A percentile compares a stretch with the other conserved stretches of the same genome.
These are phyloP conservation scores for Busseola fusca DNA, from an alignment of 2,888 invertebrate genomes.

Conservation along the genomic window DNA sequence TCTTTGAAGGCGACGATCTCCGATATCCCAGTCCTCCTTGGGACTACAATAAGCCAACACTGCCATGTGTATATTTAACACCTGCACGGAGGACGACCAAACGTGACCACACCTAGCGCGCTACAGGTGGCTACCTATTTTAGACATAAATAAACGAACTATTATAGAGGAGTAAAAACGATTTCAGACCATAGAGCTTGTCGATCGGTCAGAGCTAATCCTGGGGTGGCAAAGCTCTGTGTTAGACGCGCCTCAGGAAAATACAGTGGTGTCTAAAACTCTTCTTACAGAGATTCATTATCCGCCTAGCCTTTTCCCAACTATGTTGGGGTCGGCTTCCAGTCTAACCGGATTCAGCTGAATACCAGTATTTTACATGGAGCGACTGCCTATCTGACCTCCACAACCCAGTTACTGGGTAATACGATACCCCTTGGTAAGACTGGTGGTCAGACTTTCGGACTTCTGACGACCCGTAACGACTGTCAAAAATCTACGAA, in stretches of 20 bases:
- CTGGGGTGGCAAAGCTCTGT: neutral
- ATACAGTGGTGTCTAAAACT: constrained; percentile 4
- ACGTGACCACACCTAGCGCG: constrained; percentile 32
- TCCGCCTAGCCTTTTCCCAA: too few species aligned
- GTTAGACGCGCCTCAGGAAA: neutral
- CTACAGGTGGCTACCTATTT: constrained; percentile 47
- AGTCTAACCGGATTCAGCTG: too few species aligned
- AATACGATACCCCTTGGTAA: too few species aligned
- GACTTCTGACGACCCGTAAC: too few species aligned
- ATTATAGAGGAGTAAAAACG: neutral
- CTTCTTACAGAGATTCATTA: neutral
- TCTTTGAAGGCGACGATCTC: neutral
- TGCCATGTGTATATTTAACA: neutral
- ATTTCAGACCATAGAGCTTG: neutral
- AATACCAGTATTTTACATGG: too few species aligned
- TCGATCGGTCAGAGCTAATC: neutral
- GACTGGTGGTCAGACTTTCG: too few species aligned
- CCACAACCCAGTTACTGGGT: too few species aligned
- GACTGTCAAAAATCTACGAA: too few species aligned
- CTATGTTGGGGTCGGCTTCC: too few species aligned
- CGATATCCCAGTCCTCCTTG: neutral
- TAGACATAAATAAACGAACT: constrained; percentile 37
- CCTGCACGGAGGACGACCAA: constrained; percentile 20
- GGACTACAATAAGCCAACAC: neutral
- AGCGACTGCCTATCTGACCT: too few species aligned